These are phyloP conservation scores for Plebejus anna DNA, from an alignment of 2,888 invertebrate genomes.

Conservation along the genomic window DNA sequence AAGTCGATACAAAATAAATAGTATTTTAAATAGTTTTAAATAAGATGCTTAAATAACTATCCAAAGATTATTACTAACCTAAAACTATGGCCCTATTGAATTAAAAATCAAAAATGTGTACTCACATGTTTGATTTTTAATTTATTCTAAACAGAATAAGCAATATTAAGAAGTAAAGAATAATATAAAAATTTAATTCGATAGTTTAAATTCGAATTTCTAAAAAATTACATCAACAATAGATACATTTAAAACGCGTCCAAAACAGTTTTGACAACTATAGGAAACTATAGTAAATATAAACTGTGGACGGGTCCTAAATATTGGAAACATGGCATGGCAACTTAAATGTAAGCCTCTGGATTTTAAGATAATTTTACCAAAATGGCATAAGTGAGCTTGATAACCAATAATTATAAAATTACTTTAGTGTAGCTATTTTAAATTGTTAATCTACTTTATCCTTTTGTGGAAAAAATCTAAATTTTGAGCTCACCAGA, in stretches of 20 bases:
- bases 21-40: constrained; percentile 26
- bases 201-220: background rate
- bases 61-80: constrained; percentile 16
- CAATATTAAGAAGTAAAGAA: background rate
- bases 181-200: background rate
- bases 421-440: background rate
- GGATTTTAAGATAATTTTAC: background rate
- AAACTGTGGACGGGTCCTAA: constrained; percentile 28
- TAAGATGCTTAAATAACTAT: constrained; percentile 19
- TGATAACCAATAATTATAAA: constrained; percentile 5
- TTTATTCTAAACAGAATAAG: background rate
- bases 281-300: background rate
- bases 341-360: constrained; percentile 26
- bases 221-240: background rate
- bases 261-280: constrained; percentile 26
- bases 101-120: constrained; percentile 4
- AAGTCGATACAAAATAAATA: constrained; percentile 24
- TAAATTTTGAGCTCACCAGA: constrained; percentile 22
- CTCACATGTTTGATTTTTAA: background rate
- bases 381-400: constrained; percentile 23
- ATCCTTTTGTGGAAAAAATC: background rate
- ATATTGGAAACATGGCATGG: constrained; percentile 27
- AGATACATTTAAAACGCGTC: constrained; percentile 27
- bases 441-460: background rate
- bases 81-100: constrained; percentile 3